Percentiles rank a stretch among this genome's conserved stretches.
phyloP scores from a whole-genome alignment of 92 coral and sea anemone species.

The Desmophyllum pertusum region DNA sequence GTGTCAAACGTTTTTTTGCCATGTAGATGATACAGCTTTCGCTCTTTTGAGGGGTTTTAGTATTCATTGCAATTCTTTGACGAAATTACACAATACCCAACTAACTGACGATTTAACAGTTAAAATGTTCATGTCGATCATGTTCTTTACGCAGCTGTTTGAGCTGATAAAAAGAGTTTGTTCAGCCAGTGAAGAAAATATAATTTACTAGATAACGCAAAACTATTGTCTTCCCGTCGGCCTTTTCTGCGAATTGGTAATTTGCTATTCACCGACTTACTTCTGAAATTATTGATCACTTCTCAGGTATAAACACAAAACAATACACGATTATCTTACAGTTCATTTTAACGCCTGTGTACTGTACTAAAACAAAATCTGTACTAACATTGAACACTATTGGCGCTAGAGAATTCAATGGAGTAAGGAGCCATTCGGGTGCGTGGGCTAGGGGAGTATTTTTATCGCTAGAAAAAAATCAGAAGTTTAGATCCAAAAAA shows the following conservation, averaged over 20 bases:
- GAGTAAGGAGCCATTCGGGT: background rate
- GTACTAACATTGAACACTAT: background rate
- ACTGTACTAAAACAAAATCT: background rate
- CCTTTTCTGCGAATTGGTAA: conserved; percentile 32
- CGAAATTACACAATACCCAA: conserved; percentile 57
- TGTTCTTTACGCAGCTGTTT: conserved; percentile 63
- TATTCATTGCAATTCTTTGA: conserved; percentile 43
- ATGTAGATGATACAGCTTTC: conserved; percentile 29
- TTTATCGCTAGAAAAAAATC: conserved; percentile 10
- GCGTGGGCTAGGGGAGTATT: conserved; percentile 12
- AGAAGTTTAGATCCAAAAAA: background rate
- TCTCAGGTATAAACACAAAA: conserved; percentile 13
- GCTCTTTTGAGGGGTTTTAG: background rate
- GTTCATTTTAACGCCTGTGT: conserved; percentile 4
- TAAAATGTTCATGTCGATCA: conserved; percentile 58
- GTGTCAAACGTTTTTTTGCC: background rate
- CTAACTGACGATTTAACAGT: conserved; percentile 59
- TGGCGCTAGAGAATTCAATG: no score
- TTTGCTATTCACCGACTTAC: conserved; percentile 18
- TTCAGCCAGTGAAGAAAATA: conserved; percentile 45
- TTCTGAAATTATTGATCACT: conserved; percentile 13
- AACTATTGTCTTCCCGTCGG: conserved; percentile 28
- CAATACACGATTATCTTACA: conserved; percentile 21
- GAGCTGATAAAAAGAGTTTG: conserved; percentile 50
- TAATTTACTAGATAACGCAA: conserved; percentile 45